These are phyloP conservation scores for Ischnus inquisitorius DNA, from an alignment of 2,888 invertebrate species.

Conservation along the genomic window DNA sequence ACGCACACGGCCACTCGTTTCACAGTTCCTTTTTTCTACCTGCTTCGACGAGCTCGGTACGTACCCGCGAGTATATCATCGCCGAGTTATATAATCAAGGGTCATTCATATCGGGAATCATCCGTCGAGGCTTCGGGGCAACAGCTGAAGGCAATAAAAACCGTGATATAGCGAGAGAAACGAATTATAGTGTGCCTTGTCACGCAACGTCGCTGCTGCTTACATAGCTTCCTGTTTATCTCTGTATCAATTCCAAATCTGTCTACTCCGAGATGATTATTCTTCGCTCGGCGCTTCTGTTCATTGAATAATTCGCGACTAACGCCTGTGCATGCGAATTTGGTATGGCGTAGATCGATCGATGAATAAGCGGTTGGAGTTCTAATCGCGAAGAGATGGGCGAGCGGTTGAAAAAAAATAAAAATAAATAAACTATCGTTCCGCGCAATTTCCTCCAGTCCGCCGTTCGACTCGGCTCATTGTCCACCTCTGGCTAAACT, in stretches of 20 bases:
- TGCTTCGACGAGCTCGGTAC: slow-evolving; percentile 16
- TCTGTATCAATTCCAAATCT: slow-evolving; percentile 33
- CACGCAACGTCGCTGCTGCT: slow-evolving; percentile 61
- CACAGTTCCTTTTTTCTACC: slow-evolving; percentile 25
- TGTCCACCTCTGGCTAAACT: not conserved
- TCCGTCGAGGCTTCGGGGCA: slow-evolving; percentile 33
- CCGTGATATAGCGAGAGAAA: slow-evolving; percentile 45
- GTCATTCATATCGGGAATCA: slow-evolving; percentile 65
- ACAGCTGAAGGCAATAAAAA: slow-evolving; percentile 58
- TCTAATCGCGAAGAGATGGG: slow-evolving; percentile 15
- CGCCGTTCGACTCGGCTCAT: not conserved
- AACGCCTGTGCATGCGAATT: not conserved
- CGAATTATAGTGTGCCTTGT: slow-evolving; percentile 63
- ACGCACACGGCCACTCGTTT: slow-evolving; percentile 5
- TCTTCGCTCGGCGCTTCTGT: not conserved
- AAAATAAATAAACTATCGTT: slow-evolving; percentile 15
- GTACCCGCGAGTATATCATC: slow-evolving; percentile 5
- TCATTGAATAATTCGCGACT: not conserved
- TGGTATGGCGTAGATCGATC: not conserved
- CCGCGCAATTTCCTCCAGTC: slow-evolving; percentile 22
- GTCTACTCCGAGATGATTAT: slow-evolving; percentile 18
- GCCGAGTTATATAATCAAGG: slow-evolving; percentile 64
- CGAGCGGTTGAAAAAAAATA: not conserved
- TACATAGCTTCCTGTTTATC: slow-evolving; percentile 63
- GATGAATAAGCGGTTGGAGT: slow-evolving; percentile 9